Evolutionary conservation across 64 coral and sea anemone species (phyloP).

Genomic region (Montipora capricornis): DNA sequence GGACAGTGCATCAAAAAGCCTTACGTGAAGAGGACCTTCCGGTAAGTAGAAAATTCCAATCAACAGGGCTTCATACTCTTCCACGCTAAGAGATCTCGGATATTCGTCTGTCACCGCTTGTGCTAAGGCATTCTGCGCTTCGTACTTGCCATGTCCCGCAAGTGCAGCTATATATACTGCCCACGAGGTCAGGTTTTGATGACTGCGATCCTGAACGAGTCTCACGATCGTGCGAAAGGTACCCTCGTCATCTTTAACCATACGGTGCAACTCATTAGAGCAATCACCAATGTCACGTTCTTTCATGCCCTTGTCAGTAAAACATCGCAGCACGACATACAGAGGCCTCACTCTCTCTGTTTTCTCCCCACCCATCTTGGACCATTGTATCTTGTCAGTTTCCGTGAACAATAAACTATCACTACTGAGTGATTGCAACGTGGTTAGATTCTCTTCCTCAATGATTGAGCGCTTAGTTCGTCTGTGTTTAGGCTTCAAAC

Average conservation of each 20-base stretch:
- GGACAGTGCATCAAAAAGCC: slow-evolving; percentile 78
- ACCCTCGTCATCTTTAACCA: slow-evolving; percentile 54
- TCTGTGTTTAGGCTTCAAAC: slow-evolving; percentile 4
- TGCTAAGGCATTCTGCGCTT: slow-evolving; percentile 79
- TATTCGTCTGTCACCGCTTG: slow-evolving; percentile 64
- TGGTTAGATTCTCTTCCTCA: neutral
- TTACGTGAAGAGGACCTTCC: slow-evolving; percentile 77
- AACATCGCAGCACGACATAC: slow-evolving; percentile 89
- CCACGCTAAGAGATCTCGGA: slow-evolving; percentile 44
- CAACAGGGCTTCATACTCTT: slow-evolving; percentile 86
- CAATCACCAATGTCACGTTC: slow-evolving; percentile 83
- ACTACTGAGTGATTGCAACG: neutral
- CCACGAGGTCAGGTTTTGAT: slow-evolving; percentile 91
- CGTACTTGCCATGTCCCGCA: slow-evolving; percentile 71
- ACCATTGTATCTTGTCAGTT: slow-evolving; percentile 80
- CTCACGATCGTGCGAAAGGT: slow-evolving; percentile 52
- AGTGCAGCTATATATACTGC: slow-evolving; percentile 68
- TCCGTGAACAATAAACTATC: slow-evolving; percentile 73
- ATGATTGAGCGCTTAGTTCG: neutral
- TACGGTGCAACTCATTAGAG: slow-evolving; percentile 83
- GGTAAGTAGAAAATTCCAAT: slow-evolving; percentile 85
- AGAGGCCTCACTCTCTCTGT: slow-evolving; percentile 59
- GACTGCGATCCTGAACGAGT: slow-evolving; percentile 74
- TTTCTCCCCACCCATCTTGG: slow-evolving; percentile 80
- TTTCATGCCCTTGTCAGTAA: slow-evolving; percentile 76